These are phyloP conservation scores for mouse (Mus musculus) DNA, from an alignment of 2,113 vertebrate species.

Conservation along the genomic window DNA sequence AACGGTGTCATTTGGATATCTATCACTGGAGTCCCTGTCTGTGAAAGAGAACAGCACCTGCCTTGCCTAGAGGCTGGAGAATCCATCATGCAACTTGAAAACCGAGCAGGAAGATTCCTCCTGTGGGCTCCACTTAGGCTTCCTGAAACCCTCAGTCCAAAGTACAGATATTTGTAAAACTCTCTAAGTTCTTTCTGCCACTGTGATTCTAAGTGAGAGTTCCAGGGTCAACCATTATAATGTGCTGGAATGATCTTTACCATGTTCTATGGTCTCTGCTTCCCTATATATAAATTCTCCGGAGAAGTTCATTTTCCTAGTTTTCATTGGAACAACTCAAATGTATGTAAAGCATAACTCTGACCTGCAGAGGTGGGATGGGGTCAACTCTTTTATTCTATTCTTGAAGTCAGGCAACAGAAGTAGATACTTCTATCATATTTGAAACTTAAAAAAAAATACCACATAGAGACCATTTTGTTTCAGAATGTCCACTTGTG, in stretches of 20 bases:
- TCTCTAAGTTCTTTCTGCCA: neutral
- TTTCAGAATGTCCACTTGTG: neutral
- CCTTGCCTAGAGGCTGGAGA: neutral
- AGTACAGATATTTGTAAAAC: neutral
- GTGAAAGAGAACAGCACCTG: neutral
- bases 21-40: neutral
- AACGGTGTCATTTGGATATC: neutral
- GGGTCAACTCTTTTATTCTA: neutral
- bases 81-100: neutral
- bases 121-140: neutral
- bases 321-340: neutral
- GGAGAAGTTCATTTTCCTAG: neutral
- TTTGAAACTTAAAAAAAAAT: neutral
- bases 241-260: neutral
- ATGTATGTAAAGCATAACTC: neutral
- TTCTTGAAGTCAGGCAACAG: neutral
- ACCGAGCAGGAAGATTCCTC: neutral
- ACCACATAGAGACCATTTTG: slow-evolving; percentile 2
- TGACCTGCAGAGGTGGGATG: neutral
- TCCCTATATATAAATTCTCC: neutral
- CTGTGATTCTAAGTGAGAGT: neutral
- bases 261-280: neutral
- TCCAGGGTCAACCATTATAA: neutral
- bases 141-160: neutral
- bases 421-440: neutral